phyloP scores from a whole-genome alignment of 2,113 vertebrate species.

The Callionymus lyra region DNA sequence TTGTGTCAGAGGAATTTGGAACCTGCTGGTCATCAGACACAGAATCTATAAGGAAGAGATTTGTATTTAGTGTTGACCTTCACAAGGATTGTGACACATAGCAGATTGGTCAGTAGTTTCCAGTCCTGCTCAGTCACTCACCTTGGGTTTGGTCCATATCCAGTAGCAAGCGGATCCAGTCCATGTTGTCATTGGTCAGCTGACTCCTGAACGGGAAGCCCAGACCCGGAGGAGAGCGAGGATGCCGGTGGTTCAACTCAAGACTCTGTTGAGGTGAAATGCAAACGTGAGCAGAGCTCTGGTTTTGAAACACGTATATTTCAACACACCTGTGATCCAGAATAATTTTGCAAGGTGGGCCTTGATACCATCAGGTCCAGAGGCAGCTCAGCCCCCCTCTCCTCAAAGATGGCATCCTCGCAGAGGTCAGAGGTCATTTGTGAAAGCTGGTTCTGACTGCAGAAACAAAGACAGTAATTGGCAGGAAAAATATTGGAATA shows the following conservation, averaged over 20 bases:
- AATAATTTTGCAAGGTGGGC: conserved; percentile 5
- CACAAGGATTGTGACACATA: too few relatives aligned
- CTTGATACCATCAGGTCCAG: too few relatives aligned
- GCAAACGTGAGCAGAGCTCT: background rate
- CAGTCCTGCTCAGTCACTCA: conserved; percentile 12
- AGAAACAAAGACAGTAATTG: background rate
- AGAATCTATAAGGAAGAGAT: conserved; percentile 17
- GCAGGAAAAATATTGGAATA: background rate
- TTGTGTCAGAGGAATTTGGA: conserved; percentile 45
- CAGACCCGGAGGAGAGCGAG: conserved; percentile 43
- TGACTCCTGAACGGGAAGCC: conserved; percentile 43
- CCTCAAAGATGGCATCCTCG: conserved; percentile 22
- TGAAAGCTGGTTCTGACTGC: conserved; percentile 62
- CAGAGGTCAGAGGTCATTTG: conserved; percentile 51
- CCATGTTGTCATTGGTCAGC: conserved; percentile 40
- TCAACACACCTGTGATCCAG: conserved; percentile 11
- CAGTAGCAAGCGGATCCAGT: conserved; percentile 59
- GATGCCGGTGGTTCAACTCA: conserved; percentile 3
- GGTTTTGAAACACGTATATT: too few relatives aligned
- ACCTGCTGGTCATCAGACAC: conserved; percentile 51
- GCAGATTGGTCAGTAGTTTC: background rate
- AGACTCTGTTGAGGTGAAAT: conserved; percentile 14
- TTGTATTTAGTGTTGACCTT: too few relatives aligned
- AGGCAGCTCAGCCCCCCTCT: conserved; percentile 23
- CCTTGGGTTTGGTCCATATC: conserved; percentile 37